Percentiles rank a stretch among this genome's conserved stretches.
Evolutionary conservation across 2,113 vertebrate genomes (phyloP).

Genomic region (Orientallactaga bullata): DNA sequence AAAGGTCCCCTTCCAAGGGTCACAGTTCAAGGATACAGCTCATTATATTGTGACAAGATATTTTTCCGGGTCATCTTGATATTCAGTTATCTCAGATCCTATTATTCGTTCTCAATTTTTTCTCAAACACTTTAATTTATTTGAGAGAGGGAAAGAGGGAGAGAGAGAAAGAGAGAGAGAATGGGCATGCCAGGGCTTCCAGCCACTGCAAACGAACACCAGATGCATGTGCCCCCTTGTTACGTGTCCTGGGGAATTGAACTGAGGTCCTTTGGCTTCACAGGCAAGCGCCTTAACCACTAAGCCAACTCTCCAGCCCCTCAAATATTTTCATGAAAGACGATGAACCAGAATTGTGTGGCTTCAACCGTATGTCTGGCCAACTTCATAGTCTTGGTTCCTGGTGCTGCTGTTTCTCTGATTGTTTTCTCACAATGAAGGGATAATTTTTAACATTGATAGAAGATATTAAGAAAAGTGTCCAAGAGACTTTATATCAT

Average conservation of each 20-base stretch:
- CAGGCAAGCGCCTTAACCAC: too few species aligned
- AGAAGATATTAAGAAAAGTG: background rate
- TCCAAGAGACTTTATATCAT: background rate
- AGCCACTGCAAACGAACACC: too few species aligned
- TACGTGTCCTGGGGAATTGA: too few species aligned
- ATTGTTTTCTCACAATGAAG: background rate
- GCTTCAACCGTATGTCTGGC: background rate
- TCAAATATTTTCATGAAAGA: background rate
- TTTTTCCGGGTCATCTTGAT: background rate
- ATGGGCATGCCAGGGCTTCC: too few species aligned
- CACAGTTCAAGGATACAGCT: background rate
- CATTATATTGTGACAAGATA: background rate
- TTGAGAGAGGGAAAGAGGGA: too few species aligned
- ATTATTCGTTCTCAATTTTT: too few species aligned
- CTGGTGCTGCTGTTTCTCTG: background rate
- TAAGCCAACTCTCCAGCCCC: too few species aligned
- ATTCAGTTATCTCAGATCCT: background rate
- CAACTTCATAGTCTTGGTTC: background rate
- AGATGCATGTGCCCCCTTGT: too few species aligned
- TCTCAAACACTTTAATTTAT: slow-evolving; percentile 6
- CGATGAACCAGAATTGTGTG: background rate
- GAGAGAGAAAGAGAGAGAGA: too few species aligned
- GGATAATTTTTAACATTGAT: background rate
- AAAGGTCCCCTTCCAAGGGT: background rate
- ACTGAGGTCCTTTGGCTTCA: too few species aligned